Conservation (phyloP, 2,888 invertebrate genomes). For the Lepas anatifera region DNA sequence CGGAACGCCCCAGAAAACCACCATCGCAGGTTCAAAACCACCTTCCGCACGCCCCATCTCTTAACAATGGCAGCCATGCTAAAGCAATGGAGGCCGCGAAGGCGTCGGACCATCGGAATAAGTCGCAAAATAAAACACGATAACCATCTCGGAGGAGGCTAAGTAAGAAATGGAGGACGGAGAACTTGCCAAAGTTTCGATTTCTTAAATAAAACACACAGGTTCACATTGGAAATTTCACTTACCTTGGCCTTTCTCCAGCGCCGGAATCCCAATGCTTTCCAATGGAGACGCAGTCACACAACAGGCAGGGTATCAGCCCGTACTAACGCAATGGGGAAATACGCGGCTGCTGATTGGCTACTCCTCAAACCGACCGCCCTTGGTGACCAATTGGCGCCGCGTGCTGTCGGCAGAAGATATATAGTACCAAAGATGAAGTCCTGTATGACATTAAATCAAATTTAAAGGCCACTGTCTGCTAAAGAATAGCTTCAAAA, state of each 20-base stretch:
- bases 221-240: not conserved
- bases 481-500: too few species aligned
- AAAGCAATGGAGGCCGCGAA: not conserved
- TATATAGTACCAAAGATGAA: not conserved
- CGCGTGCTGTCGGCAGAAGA: not conserved
- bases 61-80: conserved; percentile 8
- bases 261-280: not conserved
- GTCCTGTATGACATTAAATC: too few species aligned
- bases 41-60: not conserved
- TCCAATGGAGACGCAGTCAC: not conserved
- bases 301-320: not conserved
- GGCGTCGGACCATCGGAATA: not conserved
- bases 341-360: not conserved
- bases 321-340: not conserved
- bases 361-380: not conserved
- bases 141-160: not conserved
- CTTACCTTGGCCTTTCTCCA: not conserved
- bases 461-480: too few species aligned
- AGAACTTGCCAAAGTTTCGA: too few species aligned
- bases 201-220: not conserved
- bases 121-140: not conserved
- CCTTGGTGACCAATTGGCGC: not conserved
- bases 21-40: not conserved
- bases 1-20: too few species aligned
- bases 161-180: not conserved